Evolutionary conservation across 2,888 invertebrate species (phyloP).

Genomic region (Entomobrya proxima): DNA sequence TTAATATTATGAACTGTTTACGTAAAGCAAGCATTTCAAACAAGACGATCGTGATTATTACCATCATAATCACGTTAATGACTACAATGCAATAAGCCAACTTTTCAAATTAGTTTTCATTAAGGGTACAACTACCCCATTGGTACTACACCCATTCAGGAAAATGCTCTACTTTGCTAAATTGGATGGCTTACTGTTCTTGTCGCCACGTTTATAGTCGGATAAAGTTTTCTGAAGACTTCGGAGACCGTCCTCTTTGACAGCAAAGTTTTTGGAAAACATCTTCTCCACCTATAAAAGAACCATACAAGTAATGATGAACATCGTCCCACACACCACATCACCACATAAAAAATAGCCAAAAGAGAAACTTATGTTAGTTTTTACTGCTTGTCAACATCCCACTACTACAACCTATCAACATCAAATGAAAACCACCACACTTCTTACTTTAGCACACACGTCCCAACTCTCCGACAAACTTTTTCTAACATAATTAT

Average conservation of each 20-base stretch:
- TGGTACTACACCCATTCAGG: background rate
- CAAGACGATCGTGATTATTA: background rate
- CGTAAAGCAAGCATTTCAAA: background rate
- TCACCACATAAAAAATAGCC: background rate
- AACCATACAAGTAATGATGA: background rate
- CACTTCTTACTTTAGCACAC: background rate
- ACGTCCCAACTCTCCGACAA: background rate
- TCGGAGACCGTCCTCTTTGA: constrained; percentile 91
- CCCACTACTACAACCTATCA: background rate
- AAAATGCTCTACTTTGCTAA: background rate
- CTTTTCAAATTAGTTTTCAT: constrained; percentile 42
- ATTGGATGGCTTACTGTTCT: constrained; percentile 69
- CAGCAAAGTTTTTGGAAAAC: constrained; percentile 92
- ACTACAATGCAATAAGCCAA: constrained; percentile 15
- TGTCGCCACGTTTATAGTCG: constrained; percentile 74
- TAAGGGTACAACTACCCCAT: background rate
- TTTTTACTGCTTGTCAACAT: background rate
- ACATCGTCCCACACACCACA: background rate
- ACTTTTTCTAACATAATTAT: background rate
- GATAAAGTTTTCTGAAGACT: constrained; percentile 82
- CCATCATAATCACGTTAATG: background rate
- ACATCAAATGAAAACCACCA: constrained; percentile 1
- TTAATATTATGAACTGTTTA: background rate
- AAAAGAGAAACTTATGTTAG: background rate
- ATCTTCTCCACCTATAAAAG: constrained; percentile 87